phyloP scores from a whole-genome alignment of 2,888 invertebrate species.

The Melangyna quadrimaculata region DNA sequence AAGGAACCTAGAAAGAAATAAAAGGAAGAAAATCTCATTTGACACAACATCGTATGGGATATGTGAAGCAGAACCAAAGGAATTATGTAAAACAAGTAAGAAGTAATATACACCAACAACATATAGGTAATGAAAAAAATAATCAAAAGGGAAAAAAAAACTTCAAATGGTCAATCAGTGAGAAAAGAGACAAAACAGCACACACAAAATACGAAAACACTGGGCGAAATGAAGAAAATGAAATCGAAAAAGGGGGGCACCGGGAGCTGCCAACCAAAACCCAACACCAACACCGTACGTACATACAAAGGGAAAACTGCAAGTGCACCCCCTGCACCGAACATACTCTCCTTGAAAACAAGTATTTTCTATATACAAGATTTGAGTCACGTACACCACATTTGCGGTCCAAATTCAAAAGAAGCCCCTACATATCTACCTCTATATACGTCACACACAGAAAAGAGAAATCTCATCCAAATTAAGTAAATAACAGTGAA shows the following conservation, averaged over 20 bases:
- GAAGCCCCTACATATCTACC: background rate
- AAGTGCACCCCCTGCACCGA: constrained; percentile 45
- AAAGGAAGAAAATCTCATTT: constrained; percentile 61
- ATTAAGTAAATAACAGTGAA: constrained; percentile 42
- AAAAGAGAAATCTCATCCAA: constrained; percentile 58
- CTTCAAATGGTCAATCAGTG: constrained; percentile 51
- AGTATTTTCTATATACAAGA: constrained; percentile 54
- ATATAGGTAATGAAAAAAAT: background rate
- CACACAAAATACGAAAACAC: constrained; percentile 20
- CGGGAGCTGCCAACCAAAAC: background rate
- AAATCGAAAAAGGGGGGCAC: constrained; percentile 34
- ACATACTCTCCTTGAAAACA: constrained; percentile 17
- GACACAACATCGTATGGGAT: constrained; percentile 69
- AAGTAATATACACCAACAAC: background rate
- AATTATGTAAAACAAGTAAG: constrained; percentile 56
- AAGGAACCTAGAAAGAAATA: constrained; percentile 36
- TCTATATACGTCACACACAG: constrained; percentile 23
- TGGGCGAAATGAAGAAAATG: constrained; percentile 29
- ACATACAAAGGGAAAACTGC: constrained; percentile 58
- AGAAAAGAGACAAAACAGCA: constrained; percentile 50
- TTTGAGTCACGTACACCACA: constrained; percentile 72
- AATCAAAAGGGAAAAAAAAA: constrained; percentile 13
- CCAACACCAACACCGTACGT: background rate
- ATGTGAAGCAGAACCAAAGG: constrained; percentile 68
- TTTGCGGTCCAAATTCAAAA: constrained; percentile 59